Base-by-base conservation (phyloP, 2,797 vertebrate species). In the Melanotaenia parkinsoni region DNA sequence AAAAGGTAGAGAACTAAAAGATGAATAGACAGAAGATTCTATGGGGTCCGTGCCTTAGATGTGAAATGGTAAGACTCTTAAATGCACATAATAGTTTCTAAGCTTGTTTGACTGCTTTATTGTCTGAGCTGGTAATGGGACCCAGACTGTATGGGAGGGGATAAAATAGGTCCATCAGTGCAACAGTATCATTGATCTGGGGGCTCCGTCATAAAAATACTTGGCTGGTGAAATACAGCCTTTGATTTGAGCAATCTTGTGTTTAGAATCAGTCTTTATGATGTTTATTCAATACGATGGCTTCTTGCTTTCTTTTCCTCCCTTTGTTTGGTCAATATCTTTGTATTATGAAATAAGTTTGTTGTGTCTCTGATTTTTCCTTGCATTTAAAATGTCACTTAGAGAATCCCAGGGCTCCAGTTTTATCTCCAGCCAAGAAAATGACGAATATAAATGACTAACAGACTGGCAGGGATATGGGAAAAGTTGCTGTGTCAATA, bases 371-470 rank as follows among this genome's bases (percentile, higher is more conserved):
- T 0, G 40, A 79, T 77, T 87, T 86, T 74, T 65, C 56, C 35
- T 43, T 20, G 28, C 59, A 77, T 88, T 87, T 86, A 85, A 92
- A 93, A 92, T 91, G 91, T 81, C 85, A 89, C 62, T 77, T 30
- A n/a, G 65, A 35, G 68, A 63, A 85, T 91, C 79, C 69, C 35
- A 24, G 76, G 72, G 78, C 86, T 85, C 73, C 62, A 82, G 66
- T 80, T 87, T 73, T 76, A 62, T 84, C 63, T 50, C 38, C 72
- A 89, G 88, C 83, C 91, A 89, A 90, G 87, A 93, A 91, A 92
- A 93, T 84, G 79, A 88, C 82, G 81, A 88, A 90, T 92, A 87
- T 88, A 90, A 88, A 86, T 91, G 93, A 94, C 77, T 94, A 92
- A 92, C 92, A 92, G 82, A 72, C 78, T 85, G 86, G 68, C 76